Evolutionary conservation across 2,888 invertebrate species (phyloP).

Genomic region (Eristalis intricaria): DNA sequence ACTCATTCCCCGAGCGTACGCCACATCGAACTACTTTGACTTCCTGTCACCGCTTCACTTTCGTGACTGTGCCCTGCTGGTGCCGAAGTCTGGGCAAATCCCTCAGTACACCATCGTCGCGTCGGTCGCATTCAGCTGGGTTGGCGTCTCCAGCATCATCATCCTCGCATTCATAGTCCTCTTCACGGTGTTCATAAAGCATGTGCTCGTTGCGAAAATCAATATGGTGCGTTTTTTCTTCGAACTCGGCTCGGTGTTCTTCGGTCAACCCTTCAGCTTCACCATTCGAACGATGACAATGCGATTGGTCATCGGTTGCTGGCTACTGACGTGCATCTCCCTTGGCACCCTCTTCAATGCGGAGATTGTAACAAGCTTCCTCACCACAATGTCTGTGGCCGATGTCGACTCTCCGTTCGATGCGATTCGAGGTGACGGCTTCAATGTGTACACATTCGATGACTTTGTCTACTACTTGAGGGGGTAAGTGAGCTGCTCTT

Average conservation of each 20-base stretch:
- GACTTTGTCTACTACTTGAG: conserved; percentile 46
- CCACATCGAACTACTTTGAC: conserved; percentile 51
- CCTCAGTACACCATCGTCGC: conserved; percentile 44
- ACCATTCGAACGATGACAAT: conserved; percentile 25
- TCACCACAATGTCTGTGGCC: conserved; percentile 16
- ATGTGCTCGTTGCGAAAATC: conserved; percentile 10
- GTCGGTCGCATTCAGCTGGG: conserved; percentile 36
- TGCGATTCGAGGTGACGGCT: conserved; percentile 33
- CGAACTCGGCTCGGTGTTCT: conserved; percentile 34
- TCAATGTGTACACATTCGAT: conserved; percentile 41
- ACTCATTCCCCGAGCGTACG: conserved; percentile 5
- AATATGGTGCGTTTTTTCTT: conserved; percentile 22
- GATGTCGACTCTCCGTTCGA: conserved; percentile 50
- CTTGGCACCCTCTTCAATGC: conserved; percentile 55
- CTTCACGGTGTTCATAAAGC: conserved; percentile 16
- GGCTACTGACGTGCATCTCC: conserved; percentile 48
- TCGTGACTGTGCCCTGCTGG: conserved; percentile 38
- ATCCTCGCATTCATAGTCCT: background rate
- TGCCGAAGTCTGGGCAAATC: conserved; percentile 47
- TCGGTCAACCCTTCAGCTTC: conserved; percentile 47
- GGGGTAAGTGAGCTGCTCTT: conserved; percentile 22
- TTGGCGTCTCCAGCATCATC: conserved; percentile 17
- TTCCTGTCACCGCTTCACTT: conserved; percentile 25
- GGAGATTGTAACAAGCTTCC: conserved; percentile 51
- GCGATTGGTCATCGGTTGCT: conserved; percentile 26